Conservation (phyloP, 2,888 invertebrate genomes). For the Aleiodes testaceus region DNA sequence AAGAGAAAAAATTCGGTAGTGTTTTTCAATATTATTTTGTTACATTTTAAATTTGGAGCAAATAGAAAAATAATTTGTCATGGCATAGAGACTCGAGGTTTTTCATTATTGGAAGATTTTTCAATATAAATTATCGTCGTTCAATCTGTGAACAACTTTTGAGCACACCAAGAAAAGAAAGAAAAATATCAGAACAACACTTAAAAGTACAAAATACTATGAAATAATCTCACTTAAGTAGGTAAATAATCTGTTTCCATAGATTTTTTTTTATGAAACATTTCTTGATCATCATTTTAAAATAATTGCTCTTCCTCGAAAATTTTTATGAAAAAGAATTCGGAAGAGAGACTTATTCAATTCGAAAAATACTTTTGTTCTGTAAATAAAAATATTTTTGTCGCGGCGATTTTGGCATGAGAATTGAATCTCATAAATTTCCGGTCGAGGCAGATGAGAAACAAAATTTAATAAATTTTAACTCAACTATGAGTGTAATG, state of each 20-base stretch:
- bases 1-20: neutral
- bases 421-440: neutral
- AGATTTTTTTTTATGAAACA: slow-evolving; percentile 2
- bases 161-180: neutral
- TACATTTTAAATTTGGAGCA: too few relatives aligned
- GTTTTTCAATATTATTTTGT: too few relatives aligned
- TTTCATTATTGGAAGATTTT: slow-evolving; percentile 15
- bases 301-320: neutral
- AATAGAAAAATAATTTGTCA: slow-evolving; percentile 11
- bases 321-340: neutral
- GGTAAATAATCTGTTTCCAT: slow-evolving; percentile 41
- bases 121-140: neutral
- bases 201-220: slow-evolving; percentile 48
- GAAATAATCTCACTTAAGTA: slow-evolving; percentile 57
- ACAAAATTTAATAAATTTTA: neutral
- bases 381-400: neutral
- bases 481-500: slow-evolving; percentile 15
- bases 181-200: slow-evolving; percentile 8
- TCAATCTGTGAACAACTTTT: neutral
- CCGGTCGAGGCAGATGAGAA: neutral
- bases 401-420: slow-evolving; percentile 35
- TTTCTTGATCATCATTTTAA: neutral
- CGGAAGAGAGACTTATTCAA: neutral
- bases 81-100: slow-evolving; percentile 2
- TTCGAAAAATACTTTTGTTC: neutral